Percentiles rank a stretch among this genome's conserved stretches.
These are phyloP conservation scores for Strigamia crassipes DNA, from an alignment of 2,888 invertebrate genomes.

Conservation along the genomic window DNA sequence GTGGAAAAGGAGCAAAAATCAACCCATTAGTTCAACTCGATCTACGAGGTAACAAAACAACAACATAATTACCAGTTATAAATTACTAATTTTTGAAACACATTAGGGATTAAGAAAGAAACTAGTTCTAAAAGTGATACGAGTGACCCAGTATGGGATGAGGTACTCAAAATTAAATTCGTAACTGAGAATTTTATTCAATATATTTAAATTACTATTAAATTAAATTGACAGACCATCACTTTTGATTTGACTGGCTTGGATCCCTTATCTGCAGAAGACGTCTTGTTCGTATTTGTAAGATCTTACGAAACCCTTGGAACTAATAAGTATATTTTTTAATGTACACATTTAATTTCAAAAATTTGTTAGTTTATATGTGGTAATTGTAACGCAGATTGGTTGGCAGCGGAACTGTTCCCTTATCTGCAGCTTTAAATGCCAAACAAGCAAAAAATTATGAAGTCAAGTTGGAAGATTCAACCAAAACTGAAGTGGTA, in stretches of 20 bases:
- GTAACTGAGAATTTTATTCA: neutral
- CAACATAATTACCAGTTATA: neutral
- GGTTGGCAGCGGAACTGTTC: neutral
- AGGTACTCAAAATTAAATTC: neutral
- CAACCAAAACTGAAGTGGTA: neutral
- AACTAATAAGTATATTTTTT: neutral
- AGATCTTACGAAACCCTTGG: slow-evolving; percentile 4
- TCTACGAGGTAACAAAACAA: neutral
- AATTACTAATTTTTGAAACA: neutral
- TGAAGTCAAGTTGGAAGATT: slow-evolving; percentile 17
- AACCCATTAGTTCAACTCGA: neutral
- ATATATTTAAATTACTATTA: too few relatives aligned
- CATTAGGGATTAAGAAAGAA: slow-evolving; percentile 1
- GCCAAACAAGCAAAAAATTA: neutral
- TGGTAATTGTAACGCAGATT: neutral
- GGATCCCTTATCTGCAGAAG: neutral
- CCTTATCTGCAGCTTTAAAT: neutral
- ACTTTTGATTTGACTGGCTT: neutral
- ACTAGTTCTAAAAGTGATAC: slow-evolving; percentile 13
- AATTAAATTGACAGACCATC: neutral
- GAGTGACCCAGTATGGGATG: slow-evolving; percentile 27
- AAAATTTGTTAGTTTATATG: neutral
- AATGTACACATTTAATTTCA: neutral
- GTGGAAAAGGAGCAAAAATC: neutral
- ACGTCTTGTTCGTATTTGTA: neutral